A percentile compares a stretch with the other conserved stretches of the same genome.
Conservation (phyloP, 2,888 invertebrate species). For the Andrena dorsata region DNA sequence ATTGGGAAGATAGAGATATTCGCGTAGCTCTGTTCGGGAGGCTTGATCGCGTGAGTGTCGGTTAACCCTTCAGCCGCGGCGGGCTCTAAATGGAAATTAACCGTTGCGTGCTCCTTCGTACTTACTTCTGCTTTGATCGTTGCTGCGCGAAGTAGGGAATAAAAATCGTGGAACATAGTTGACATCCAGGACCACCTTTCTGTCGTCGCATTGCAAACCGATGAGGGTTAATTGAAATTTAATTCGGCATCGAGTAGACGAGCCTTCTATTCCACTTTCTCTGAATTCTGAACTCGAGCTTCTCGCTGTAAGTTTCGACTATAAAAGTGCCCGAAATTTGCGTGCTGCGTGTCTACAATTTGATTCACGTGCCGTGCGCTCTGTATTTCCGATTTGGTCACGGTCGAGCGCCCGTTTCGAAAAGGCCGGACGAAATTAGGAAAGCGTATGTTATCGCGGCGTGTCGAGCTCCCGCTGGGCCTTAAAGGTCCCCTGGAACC, state of each 20-base stretch:
- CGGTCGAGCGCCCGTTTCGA: conserved; percentile 52
- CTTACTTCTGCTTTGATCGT: no score
- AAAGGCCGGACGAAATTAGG: conserved; percentile 55
- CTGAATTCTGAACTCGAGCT: background rate
- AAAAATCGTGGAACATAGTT: background rate
- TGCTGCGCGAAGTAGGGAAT: background rate
- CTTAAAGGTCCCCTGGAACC: conserved; percentile 43
- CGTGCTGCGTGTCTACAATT: background rate
- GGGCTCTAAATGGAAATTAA: no score
- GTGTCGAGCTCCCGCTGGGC: conserved; percentile 66
- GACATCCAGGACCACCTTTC: background rate
- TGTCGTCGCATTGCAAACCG: background rate
- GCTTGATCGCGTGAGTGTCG: background rate
- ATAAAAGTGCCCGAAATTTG: no score
- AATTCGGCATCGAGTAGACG: background rate
- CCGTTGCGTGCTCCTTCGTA: no score
- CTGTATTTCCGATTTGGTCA: background rate
- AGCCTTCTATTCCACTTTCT: no score
- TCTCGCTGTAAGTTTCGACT: no score
- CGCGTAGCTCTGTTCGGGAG: no score
- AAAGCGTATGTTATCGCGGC: conserved; percentile 55
- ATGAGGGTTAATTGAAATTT: background rate
- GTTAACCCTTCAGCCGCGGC: background rate
- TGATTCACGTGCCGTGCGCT: background rate
- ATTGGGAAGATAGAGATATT: background rate